Evolutionary conservation across 2,797 vertebrate species (phyloP), one percentile per base, ranked within the genome.

Genomic region (Eulemur coronatus): DNA sequence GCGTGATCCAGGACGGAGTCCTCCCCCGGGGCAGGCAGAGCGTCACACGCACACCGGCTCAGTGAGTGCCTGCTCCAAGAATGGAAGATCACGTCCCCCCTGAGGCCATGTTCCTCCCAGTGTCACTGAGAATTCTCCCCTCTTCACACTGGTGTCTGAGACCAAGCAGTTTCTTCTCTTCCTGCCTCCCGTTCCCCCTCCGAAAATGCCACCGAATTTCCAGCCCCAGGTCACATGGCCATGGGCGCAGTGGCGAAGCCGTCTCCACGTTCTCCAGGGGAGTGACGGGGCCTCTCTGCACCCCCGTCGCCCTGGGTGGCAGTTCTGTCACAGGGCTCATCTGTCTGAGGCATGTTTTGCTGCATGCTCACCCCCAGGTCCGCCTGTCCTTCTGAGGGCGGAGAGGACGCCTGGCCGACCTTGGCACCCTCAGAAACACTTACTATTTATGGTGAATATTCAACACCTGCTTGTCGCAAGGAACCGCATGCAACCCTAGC

Each of bases 321-420:
- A 2, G 41, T 5, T 10, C 9, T 13, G 26, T 15, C 55, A 41
- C 5, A 9, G 38, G 38, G 33, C 10, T 30, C 41, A 10, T 3
- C 28, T 2, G 35, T 26, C 18, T 30, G 46, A 4, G 38, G 26
- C 24, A 6, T 0, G 11, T 7, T 57, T 63, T 6, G 63, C 20
- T 28, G 20, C 30, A 1, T 2, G 7, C 7, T 70, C 14, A 15
- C 15, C 10, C 0, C 35, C 43, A 38, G 33, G 15, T 4, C 26
- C 1, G 0, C n/a, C 78, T 33, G 22, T 2, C 5, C 46, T 24
- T 33, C 10, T 1, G 7, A 30, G 26, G 61, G 67, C 17, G 38
- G 33, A 63, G n/a, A 7, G 0, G 6, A 22, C 0, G 30, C 1
- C 5, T 2, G 8, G 22, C 15, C 12, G 9, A 26, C 11, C 70